Conservation (phyloP, 1,140 invertebrate genomes). For the Drosophila kepulauana region DNA sequence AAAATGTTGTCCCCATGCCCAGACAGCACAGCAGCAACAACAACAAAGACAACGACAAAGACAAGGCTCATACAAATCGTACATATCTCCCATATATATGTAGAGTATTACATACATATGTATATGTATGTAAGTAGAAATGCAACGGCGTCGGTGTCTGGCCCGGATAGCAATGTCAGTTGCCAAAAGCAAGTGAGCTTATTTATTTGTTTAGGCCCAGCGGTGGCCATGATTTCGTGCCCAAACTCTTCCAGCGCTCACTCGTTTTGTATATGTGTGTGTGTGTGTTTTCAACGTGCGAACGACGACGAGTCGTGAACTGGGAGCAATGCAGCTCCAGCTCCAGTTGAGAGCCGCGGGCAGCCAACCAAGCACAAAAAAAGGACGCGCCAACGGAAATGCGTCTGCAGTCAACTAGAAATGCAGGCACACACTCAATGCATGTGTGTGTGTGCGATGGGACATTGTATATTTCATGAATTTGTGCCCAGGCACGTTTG, state of each 20-base stretch:
- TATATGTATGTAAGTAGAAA: background rate
- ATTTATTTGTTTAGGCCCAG: slow-evolving; percentile 82
- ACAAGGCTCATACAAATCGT: too few relatives aligned
- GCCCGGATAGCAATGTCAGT: slow-evolving; percentile 64
- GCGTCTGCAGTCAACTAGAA: slow-evolving; percentile 74
- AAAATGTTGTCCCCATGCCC: slow-evolving; percentile 22
- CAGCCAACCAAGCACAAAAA: slow-evolving; percentile 44
- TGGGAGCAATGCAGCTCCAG: background rate
- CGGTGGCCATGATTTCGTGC: slow-evolving; percentile 65
- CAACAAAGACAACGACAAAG: too few relatives aligned
- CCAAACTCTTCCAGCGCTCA: background rate
- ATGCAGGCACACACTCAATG: slow-evolving; percentile 54
- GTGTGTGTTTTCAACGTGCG: background rate
- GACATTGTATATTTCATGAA: slow-evolving; percentile 39
- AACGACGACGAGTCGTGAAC: background rate
- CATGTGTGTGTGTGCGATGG: slow-evolving; percentile 14
- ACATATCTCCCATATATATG: too few relatives aligned
- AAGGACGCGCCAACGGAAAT: slow-evolving; percentile 68
- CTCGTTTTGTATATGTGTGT: too few relatives aligned
- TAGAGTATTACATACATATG: background rate
- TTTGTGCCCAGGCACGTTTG: slow-evolving; percentile 60
- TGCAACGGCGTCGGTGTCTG: slow-evolving; percentile 26
- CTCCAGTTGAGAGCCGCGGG: slow-evolving; percentile 19
- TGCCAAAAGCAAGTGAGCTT: slow-evolving; percentile 76
- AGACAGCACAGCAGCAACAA: background rate